Conservation (phyloP, 2,113 vertebrate genomes). For the Felis chaus region DNA sequence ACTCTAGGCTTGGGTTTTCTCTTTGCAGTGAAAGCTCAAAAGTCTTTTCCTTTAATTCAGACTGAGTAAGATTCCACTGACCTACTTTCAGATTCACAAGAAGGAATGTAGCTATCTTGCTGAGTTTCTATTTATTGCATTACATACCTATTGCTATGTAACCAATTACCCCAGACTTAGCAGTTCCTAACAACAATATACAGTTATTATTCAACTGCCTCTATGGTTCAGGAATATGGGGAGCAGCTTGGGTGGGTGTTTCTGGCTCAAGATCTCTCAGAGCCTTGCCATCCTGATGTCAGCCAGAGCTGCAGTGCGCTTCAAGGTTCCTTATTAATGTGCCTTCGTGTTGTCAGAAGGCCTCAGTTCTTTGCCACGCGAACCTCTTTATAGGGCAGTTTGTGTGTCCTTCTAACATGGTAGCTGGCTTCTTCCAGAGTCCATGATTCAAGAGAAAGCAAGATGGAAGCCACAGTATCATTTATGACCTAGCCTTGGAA, state of each 20-base stretch:
- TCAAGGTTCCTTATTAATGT: background rate
- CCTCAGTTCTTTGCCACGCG: background rate
- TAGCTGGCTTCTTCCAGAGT: background rate
- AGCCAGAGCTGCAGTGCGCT: accelerated
- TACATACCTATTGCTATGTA: background rate
- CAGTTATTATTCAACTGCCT: background rate
- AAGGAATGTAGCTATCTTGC: background rate
- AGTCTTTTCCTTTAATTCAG: slow-evolving; percentile 46
- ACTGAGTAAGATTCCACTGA: slow-evolving; percentile 43
- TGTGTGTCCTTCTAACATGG: background rate
- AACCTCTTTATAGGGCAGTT: background rate
- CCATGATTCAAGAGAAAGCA: background rate
- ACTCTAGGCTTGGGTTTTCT: slow-evolving; percentile 15
- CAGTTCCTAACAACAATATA: background rate
- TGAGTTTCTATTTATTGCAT: background rate
- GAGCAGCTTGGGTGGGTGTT: background rate
- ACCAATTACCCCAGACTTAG: background rate
- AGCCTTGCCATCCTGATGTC: background rate
- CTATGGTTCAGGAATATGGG: background rate
- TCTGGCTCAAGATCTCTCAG: background rate
- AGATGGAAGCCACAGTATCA: background rate
- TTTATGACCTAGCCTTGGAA: background rate
- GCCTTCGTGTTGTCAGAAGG: background rate
- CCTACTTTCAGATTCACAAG: slow-evolving; percentile 44
- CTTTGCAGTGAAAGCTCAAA: slow-evolving; percentile 8